Base-by-base conservation (phyloP, 2,888 invertebrate genomes). In the Pandemis cinnamomeana region DNA sequence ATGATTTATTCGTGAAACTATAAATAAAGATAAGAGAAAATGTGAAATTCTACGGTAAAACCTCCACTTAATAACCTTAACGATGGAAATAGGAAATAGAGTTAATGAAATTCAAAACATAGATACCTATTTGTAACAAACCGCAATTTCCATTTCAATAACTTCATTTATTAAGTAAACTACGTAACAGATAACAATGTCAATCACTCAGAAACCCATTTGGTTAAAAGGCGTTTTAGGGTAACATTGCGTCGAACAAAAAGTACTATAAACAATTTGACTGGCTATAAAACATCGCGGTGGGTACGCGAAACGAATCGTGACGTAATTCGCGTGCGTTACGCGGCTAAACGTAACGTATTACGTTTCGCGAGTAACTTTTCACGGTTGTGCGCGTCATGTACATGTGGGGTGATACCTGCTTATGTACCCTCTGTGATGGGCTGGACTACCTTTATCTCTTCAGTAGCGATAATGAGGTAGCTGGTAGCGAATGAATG, bases 321-420 rank as follows among this genome's bases (percentile, higher is more conserved):
- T 80, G 80, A 79, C 78, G 79, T 77, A 81, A 82, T 71, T 74
- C 76, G 79, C 78, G 78, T 80, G 80, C 72, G 75, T 78, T 78
- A 80, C 81, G 78, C 78, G 75, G 27, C 63, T 51, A 73, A 63
- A 72, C 78, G 80, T 81, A 82, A 79, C 67, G 27, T 48, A 62
- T 75, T 75, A 67, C 75, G 72, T 60, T 53, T 51, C 27, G 15
- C 20, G 72, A n/a, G 63, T 68, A 73, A 60, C 69, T 69, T 61
- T 67, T 71, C 69, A 70, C 73, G 48, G 71, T 60, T 66, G 48
- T 27, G 15, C 60, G 27, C 51, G 64, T 64, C 72, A 68, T 68
- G 46, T 51, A 5, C 8, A 27, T 41, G 36, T 11, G 46, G 13
- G 46, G 27, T 58, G 27, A 6, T 46, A 55, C 5, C 8, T 8